Evolutionary conservation across 2,888 invertebrate genomes (phyloP).

Genomic region (Andrena trimmerana): DNA sequence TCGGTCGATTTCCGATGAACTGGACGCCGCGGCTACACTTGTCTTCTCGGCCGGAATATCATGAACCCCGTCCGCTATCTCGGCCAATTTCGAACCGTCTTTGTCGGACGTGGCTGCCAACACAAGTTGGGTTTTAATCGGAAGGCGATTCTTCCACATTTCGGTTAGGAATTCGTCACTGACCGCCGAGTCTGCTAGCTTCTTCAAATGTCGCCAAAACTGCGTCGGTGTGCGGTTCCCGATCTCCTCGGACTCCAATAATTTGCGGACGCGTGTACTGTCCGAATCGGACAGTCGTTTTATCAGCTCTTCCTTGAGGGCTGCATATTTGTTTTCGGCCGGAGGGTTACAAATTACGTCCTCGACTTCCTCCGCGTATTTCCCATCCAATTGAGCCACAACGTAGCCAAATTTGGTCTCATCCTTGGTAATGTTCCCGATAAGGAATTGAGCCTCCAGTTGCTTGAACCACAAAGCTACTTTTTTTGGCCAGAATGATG

Average conservation of each 20-base stretch:
- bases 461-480: background rate
- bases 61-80: constrained; percentile 5
- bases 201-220: background rate
- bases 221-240: constrained; percentile 16
- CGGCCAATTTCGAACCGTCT: background rate
- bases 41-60: background rate
- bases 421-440: background rate
- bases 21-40: background rate
- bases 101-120: background rate
- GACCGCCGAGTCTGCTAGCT: background rate
- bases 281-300: constrained; percentile 5
- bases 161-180: background rate
- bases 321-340: background rate
- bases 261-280: background rate
- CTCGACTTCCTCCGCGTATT: background rate
- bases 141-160: constrained; percentile 1
- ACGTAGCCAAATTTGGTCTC: background rate
- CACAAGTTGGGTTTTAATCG: background rate
- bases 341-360: background rate
- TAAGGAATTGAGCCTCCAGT: background rate
- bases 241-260: constrained; percentile 2
- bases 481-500: background rate
- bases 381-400: background rate
- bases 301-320: background rate
- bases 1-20: background rate